Base-by-base conservation (phyloP, 2,888 invertebrate genomes). In the Sphaerophoria taeniata region DNA sequence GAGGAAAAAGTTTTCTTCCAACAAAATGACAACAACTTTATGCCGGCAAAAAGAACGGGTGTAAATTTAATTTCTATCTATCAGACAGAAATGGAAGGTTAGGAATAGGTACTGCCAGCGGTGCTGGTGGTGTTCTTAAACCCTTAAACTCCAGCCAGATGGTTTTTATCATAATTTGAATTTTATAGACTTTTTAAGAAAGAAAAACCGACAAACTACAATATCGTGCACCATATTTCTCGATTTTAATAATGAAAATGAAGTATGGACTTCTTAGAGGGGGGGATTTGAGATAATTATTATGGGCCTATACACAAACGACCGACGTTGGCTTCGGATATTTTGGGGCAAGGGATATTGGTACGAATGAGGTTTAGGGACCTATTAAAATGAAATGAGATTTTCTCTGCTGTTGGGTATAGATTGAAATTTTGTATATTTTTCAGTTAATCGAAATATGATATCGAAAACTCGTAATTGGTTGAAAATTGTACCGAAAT, bases 51-150 rank as follows among this genome's bases (percentile, higher is more conserved):
- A 24, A 63, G 63, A 9, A 39, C 2, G 39, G 53, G 51, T 67
- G 67, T 67, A 53, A 67, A 67, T 67, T 67, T 67, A 67, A 67
- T 67, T 53, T 53, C 31, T 14, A 67, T 67, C 53, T 39, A 53
- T 67, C 39, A 53, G 31, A 53, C 53, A 31, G 24, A 7, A 9
- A 39, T 2, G 33, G 39, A 39, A 31, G 67, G 67, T 39, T 60
- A 9, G 6, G 39, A n/a, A n/a, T 39, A 7, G 6, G 39, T 39
- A 7, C 11, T 43, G 12, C 39, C 1, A 0, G 39, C 7, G 9
- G 14, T 36, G 14, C 2, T 5, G 36, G 4, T 53, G 16, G 12
- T 49, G 16, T 16, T 51, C 49, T 39, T 67, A 51, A 67, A 67
- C 39, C 39, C 51, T 36, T 7, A 4, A 1, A 36, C 9, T 2